Evolutionary conservation across 2,113 vertebrate species (phyloP).

Genomic region (Speoplatyrhinus poulsoni): DNA sequence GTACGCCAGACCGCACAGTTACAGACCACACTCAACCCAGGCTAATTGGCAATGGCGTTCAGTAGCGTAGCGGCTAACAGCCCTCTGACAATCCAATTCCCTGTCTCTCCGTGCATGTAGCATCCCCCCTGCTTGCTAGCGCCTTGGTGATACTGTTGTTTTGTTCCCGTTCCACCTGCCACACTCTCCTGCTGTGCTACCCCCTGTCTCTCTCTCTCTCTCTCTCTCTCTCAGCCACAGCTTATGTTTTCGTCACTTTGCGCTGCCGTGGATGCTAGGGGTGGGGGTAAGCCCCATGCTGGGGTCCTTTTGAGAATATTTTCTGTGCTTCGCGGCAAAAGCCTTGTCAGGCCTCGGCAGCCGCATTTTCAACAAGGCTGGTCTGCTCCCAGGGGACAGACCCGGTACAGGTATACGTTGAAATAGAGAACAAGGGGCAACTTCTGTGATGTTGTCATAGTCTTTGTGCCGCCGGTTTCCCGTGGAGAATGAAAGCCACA

Average conservation of each 20-base stretch:
- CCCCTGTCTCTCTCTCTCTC: conserved; percentile 22
- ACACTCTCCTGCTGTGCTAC: conserved; percentile 49
- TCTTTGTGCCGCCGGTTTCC: conserved; percentile 33
- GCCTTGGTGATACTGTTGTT: conserved; percentile 47
- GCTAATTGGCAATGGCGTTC: conserved; percentile 43
- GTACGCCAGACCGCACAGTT: not conserved
- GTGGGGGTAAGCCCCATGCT: conserved; percentile 62
- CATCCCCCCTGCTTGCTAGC: conserved; percentile 19
- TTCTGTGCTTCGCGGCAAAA: conserved; percentile 58
- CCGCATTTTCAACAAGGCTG: conserved; percentile 58
- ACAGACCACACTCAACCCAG: conserved; percentile 19
- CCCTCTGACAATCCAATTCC: conserved; percentile 29
- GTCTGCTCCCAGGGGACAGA: conserved; percentile 44
- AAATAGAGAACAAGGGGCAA: conserved; percentile 46
- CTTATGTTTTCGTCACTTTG: conserved; percentile 56
- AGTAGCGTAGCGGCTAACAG: conserved; percentile 32
- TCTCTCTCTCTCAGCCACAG: conserved; percentile 30
- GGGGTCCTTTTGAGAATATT: conserved; percentile 70
- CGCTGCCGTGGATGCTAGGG: conserved; percentile 59
- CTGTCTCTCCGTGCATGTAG: conserved; percentile 44
- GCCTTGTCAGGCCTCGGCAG: conserved; percentile 53
- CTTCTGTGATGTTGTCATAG: conserved; percentile 49
- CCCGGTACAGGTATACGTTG: conserved; percentile 25
- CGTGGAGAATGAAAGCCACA: not conserved
- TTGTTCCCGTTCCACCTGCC: conserved; percentile 51